Evolutionary conservation across 2,888 invertebrate species (phyloP).

Genomic region (Nasonovia ribisnigri): DNA sequence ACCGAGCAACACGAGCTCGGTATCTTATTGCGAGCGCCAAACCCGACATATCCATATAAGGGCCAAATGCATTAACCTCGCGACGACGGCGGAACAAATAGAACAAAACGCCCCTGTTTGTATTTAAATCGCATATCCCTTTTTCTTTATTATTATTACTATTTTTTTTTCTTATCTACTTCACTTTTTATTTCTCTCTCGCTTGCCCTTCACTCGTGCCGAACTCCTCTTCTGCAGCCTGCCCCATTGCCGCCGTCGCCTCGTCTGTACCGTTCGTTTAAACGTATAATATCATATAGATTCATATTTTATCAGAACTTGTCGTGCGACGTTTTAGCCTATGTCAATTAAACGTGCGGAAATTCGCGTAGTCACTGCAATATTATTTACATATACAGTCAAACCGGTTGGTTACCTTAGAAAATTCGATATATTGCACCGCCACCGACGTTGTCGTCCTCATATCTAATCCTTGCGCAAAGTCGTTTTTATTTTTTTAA

Average conservation of each 20-base stretch:
- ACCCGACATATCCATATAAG: conserved; percentile 60
- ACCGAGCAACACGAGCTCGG: conserved; percentile 36
- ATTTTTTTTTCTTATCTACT: not conserved
- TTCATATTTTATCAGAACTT: not conserved
- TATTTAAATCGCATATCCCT: conserved; percentile 56
- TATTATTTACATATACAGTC: not conserved
- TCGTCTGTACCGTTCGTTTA: not conserved
- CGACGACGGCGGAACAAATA: conserved; percentile 36
- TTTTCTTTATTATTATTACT: conserved; percentile 1
- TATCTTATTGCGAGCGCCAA: conserved; percentile 46
- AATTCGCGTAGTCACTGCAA: not conserved
- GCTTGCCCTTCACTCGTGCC: not conserved
- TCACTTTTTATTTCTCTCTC: not conserved
- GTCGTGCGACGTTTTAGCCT: not conserved
- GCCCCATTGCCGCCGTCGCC: not conserved
- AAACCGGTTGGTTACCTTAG: conserved; percentile 50
- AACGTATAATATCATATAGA: not conserved
- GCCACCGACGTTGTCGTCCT: not conserved
- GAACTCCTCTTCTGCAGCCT: not conserved
- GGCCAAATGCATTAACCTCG: conserved; percentile 57
- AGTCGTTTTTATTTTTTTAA: not conserved
- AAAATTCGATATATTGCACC: conserved; percentile 40
- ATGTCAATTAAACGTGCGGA: conserved; percentile 22
- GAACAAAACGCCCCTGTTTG: conserved; percentile 62
- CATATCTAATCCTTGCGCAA: not conserved